Evolutionary conservation across 1,140 invertebrate genomes (phyloP), one percentile per base, ranked within the genome.

Genomic region (Bradynema listronoti): DNA sequence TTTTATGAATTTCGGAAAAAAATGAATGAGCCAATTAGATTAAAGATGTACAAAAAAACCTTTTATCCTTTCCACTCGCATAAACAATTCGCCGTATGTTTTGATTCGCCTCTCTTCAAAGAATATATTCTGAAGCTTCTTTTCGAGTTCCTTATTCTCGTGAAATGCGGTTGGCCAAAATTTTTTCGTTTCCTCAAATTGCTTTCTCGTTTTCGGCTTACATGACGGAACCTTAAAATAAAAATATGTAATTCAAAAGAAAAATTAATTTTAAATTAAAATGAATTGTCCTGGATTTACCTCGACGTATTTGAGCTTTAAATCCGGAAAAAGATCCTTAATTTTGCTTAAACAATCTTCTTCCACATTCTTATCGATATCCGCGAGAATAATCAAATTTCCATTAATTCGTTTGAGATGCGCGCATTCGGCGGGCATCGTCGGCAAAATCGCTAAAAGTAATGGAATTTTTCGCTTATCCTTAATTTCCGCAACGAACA

Each of bases 141-240:
- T n/a, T 27, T 61, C 59, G 9, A 61, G 30, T 14, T 49, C 19
- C n/a, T 16, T 47, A 30, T 61, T 32, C 32, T 61, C 49, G 41
- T 61, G 59, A 33, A 61, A 61, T 14, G 59, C 43, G 24, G 39
- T 47, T 4, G 59, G 59, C 59, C 59, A 61, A 19, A 14, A 11
- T 46, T 61, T 43, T 25, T 43, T 45, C 9, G 33, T 39, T n/a
- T 33, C 25, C 14, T 61, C 42, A 30, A 34, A 61, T 54, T 61
- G 59, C 14, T 29, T 9, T 24, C 25, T 14, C 9, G 39, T 47
- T 55, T 27, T 22, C 4, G 59, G 56, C 16, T 43, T 42, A 7
- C 19, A 19, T 5, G 42, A 22, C 22, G 58, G 42, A 11, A 61
- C 24, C 19, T 43, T 53, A 22, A 29, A n/a, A n/a, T n/a, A n/a